These are phyloP conservation scores for Coenobita brevimanus DNA, from an alignment of 1,140 invertebrate species.

Conservation along the genomic window DNA sequence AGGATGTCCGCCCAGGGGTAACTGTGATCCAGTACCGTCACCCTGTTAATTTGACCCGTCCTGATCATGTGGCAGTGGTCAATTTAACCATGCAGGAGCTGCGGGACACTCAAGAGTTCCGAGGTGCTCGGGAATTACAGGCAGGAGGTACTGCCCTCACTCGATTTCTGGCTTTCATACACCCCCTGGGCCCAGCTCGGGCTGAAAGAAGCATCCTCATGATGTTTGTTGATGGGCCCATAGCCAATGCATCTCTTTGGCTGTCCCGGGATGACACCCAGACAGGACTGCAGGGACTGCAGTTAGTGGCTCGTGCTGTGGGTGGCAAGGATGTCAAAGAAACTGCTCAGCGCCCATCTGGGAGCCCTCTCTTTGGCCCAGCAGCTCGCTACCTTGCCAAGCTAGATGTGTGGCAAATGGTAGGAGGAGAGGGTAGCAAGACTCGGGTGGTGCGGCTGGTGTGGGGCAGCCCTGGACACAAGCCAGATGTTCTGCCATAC, in stretches of 20 bases:
- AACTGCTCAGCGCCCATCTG: constrained; percentile 8
- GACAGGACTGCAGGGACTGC: not conserved
- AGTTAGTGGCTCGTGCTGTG: constrained; percentile 7
- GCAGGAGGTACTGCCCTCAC: constrained; percentile 73
- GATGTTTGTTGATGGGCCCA: constrained; percentile 71
- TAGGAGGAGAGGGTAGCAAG: not conserved
- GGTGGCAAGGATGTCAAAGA: constrained; percentile 21
- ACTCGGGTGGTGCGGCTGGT: constrained; percentile 46
- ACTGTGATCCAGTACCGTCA: constrained; percentile 91
- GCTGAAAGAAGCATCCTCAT: constrained; percentile 26
- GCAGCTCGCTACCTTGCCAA: constrained; percentile 5
- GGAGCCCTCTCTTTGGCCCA: constrained; percentile 1
- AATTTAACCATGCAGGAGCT: constrained; percentile 88
- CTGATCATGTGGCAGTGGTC: constrained; percentile 85
- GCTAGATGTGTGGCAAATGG: not conserved
- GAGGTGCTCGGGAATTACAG: constrained; percentile 80
- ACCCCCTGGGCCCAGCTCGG: constrained; percentile 80
- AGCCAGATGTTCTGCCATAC: constrained; percentile 71
- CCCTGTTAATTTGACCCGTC: constrained; percentile 88
- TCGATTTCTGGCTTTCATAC: constrained; percentile 84
- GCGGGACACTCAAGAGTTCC: constrained; percentile 78
- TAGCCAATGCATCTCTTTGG: constrained; percentile 69
- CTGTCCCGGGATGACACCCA: constrained; percentile 39
- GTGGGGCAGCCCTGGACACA: constrained; percentile 39
- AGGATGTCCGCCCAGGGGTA: constrained; percentile 89